Percentiles rank a stretch among this genome's conserved stretches.
phyloP scores from a whole-genome alignment of 2,888 invertebrate genomes.

The Teleiodes luculella region DNA sequence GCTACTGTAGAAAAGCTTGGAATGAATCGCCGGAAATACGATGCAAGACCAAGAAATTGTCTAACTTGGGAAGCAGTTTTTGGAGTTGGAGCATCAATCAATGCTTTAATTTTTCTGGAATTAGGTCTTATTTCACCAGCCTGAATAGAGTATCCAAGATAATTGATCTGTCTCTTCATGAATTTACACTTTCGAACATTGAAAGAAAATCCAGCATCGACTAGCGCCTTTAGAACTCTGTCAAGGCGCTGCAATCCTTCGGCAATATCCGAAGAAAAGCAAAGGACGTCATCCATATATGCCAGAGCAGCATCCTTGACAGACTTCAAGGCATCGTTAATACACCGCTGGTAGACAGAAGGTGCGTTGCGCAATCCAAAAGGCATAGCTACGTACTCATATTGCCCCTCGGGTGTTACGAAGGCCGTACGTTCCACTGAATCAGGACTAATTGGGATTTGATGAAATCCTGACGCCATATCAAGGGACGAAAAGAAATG shows the following conservation, averaged over 20 bases:
- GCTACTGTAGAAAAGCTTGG: no score
- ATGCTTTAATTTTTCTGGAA: conserved; percentile 21
- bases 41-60: no score
- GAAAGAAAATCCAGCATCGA: conserved; percentile 21
- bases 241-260: conserved; percentile 20
- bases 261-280: conserved; percentile 14
- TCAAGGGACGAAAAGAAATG: conserved; percentile 11
- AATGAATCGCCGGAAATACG: no score
- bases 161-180: no score
- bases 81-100: conserved; percentile 20
- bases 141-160: conserved; percentile 20
- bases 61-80: no score
- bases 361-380: background rate
- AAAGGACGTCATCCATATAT: conserved; percentile 27
- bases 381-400: conserved; percentile 7
- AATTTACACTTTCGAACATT: conserved; percentile 23
- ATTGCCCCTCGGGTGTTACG: conserved; percentile 8
- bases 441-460: background rate
- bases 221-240: conserved; percentile 11
- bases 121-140: conserved; percentile 23
- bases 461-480: background rate
- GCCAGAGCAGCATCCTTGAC: conserved; percentile 14
- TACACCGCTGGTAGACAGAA: background rate
- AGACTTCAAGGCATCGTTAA: background rate
- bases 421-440: conserved; percentile 5